Percentiles rank a stretch among this genome's conserved stretches.
These are phyloP conservation scores for Anarhynchus alexandrinus DNA, from an alignment of 2,113 vertebrate species.

Conservation along the genomic window DNA sequence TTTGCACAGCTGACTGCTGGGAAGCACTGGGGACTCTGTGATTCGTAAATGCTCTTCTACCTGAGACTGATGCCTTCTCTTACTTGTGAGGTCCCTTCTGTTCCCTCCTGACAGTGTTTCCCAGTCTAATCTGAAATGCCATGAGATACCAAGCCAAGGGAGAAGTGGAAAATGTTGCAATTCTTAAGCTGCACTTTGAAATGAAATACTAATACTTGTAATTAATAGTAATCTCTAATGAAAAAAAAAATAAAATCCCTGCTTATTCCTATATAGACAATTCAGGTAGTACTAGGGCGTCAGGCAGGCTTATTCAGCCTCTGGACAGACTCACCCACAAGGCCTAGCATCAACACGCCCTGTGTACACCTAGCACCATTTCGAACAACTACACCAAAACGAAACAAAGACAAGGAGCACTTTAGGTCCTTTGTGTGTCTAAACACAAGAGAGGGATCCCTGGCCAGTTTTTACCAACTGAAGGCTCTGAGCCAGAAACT, in stretches of 20 bases:
- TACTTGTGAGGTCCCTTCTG: background rate
- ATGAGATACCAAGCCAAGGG: background rate
- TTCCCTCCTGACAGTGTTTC: background rate
- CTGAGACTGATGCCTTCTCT: background rate
- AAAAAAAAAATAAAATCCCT: background rate
- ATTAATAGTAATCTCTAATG: conserved; percentile 16
- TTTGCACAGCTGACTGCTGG: background rate
- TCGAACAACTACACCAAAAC: background rate
- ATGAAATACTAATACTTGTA: background rate
- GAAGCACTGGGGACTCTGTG: background rate
- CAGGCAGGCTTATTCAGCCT: conserved; percentile 26
- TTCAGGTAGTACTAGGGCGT: background rate
- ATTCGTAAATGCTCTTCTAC: background rate
- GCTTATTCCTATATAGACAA: background rate
- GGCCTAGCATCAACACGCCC: conserved; percentile 22
- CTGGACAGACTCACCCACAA: conserved; percentile 17
- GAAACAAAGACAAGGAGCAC: background rate
- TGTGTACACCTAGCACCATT: background rate
- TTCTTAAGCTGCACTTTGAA: background rate
- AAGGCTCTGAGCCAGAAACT: background rate
- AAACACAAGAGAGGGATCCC: background rate
- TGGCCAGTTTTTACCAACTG: background rate
- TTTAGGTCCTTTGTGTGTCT: background rate
- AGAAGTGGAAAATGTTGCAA: conserved; percentile 17
- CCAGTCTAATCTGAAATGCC: background rate